Percentiles rank a stretch among this genome's conserved stretches.
These are phyloP conservation scores for Gibbula magus DNA, from an alignment of 2,888 invertebrate genomes.

Conservation along the genomic window DNA sequence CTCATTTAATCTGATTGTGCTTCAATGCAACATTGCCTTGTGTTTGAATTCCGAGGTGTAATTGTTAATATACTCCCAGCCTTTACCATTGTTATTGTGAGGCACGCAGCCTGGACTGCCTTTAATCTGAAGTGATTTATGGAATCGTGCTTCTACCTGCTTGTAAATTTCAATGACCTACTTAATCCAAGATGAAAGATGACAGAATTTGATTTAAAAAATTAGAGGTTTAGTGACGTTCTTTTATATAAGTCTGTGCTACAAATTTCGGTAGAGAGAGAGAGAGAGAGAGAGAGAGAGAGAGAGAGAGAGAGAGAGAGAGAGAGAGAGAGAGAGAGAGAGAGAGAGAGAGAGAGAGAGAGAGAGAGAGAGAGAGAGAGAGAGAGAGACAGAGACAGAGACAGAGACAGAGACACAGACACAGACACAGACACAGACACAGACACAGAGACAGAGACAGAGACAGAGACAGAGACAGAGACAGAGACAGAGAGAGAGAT, in stretches of 20 bases:
- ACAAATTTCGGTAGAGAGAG: not conserved
- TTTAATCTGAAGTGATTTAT: too few species aligned
- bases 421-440: slow-evolving; percentile 16
- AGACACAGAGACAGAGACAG: slow-evolving; percentile 5
- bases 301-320: slow-evolving; percentile 18
- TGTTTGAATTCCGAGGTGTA: too few species aligned
- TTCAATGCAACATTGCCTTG: too few species aligned
- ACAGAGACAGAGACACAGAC: slow-evolving; percentile 19
- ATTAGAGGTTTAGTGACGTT: too few species aligned
- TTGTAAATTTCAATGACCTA: not conserved
- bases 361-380: slow-evolving; percentile 7
- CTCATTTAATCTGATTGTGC: too few species aligned
- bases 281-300: slow-evolving; percentile 17
- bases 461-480: slow-evolving; percentile 22
- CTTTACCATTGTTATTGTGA: too few species aligned
- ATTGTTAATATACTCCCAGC: too few species aligned
- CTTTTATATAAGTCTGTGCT: too few species aligned
- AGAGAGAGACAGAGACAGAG: slow-evolving; percentile 13
- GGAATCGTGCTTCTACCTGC: too few species aligned
- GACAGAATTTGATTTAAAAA: too few species aligned
- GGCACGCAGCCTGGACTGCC: too few species aligned
- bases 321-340: slow-evolving; percentile 16
- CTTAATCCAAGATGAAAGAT: too few species aligned
- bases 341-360: slow-evolving; percentile 15
- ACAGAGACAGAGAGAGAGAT: slow-evolving; percentile 14